Percentiles rank a stretch among this genome's conserved stretches.
Evolutionary conservation across 2,113 vertebrate species (phyloP).

Genomic region (Chamaetylas fuelleborni): DNA sequence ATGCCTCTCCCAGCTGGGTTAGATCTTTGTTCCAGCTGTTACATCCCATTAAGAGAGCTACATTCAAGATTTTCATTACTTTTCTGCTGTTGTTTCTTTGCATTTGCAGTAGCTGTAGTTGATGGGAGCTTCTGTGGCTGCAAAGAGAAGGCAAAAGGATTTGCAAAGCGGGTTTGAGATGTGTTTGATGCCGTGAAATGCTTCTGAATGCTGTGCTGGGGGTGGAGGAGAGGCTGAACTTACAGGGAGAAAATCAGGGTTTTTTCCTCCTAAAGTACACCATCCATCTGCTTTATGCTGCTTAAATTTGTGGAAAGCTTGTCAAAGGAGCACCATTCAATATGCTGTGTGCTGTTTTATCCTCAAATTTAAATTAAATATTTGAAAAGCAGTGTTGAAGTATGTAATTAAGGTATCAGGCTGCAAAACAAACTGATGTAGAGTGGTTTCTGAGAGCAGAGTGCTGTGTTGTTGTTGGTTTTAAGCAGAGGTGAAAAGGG

Average conservation of each 20-base stretch:
- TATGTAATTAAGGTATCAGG: not conserved
- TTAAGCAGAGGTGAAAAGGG: not conserved
- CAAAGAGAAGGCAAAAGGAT: slow-evolving; percentile 35
- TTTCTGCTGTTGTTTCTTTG: slow-evolving; percentile 64
- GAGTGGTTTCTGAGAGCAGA: not conserved
- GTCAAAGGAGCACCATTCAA: not conserved
- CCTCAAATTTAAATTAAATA: not conserved
- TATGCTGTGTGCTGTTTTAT: not conserved
- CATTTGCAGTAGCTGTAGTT: slow-evolving; percentile 27
- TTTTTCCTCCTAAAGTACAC: slow-evolving; percentile 1
- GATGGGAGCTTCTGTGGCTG: slow-evolving; percentile 31
- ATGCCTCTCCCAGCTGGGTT: slow-evolving; percentile 48
- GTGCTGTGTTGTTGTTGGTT: not conserved
- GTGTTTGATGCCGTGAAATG: slow-evolving; percentile 34
- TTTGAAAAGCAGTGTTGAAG: not conserved
- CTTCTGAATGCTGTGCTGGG: slow-evolving; percentile 3
- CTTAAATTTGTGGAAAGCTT: not conserved
- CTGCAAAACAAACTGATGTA: not conserved
- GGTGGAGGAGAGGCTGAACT: slow-evolving; percentile 7
- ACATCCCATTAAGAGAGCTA: slow-evolving; percentile 56
- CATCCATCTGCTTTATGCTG: not conserved
- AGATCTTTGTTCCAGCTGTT: slow-evolving; percentile 67
- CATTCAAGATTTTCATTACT: slow-evolving; percentile 24
- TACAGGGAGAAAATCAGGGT: not conserved
- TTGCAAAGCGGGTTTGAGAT: not conserved